Evolutionary conservation across 2,113 vertebrate genomes (phyloP).

Genomic region (Entomyzon cyanotis): DNA sequence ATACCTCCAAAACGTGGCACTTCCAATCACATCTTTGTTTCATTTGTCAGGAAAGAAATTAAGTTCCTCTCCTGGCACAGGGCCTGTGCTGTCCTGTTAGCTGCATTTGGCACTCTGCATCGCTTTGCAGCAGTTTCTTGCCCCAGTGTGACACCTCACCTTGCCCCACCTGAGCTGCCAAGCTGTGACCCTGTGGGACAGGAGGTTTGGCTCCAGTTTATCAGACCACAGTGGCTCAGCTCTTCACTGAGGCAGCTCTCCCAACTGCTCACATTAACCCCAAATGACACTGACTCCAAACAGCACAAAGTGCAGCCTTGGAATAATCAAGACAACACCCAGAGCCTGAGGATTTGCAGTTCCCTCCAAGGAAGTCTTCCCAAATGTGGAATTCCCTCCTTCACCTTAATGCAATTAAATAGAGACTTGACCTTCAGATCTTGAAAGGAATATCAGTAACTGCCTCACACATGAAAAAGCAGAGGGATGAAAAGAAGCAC

Average conservation of each 20-base stretch:
- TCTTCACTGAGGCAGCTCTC: not conserved
- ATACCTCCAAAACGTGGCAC: slow-evolving; percentile 25
- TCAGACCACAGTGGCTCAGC: not conserved
- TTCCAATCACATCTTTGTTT: slow-evolving; percentile 68
- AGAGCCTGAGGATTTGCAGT: not conserved
- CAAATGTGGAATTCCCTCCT: not conserved
- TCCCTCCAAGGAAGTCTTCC: not conserved
- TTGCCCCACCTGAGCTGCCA: not conserved
- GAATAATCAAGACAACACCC: not conserved
- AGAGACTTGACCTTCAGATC: slow-evolving; percentile 36
- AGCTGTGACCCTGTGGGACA: not conserved
- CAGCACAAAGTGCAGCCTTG: not conserved
- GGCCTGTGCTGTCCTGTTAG: not conserved
- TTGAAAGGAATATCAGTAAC: slow-evolving; percentile 40
- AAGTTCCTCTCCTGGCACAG: slow-evolving; percentile 15
- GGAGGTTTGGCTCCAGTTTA: not conserved
- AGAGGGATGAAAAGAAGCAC: slow-evolving; percentile 6
- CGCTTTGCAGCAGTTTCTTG: not conserved
- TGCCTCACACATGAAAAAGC: not conserved
- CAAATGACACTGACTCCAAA: not conserved
- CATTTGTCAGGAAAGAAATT: slow-evolving; percentile 59
- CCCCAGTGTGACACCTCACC: not conserved
- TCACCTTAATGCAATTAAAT: slow-evolving; percentile 27
- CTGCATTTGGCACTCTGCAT: not conserved
- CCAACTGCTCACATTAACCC: not conserved